These are phyloP conservation scores for Siderastrea radians DNA, from an alignment of 92 coral and sea anemone species.

Conservation along the genomic window DNA sequence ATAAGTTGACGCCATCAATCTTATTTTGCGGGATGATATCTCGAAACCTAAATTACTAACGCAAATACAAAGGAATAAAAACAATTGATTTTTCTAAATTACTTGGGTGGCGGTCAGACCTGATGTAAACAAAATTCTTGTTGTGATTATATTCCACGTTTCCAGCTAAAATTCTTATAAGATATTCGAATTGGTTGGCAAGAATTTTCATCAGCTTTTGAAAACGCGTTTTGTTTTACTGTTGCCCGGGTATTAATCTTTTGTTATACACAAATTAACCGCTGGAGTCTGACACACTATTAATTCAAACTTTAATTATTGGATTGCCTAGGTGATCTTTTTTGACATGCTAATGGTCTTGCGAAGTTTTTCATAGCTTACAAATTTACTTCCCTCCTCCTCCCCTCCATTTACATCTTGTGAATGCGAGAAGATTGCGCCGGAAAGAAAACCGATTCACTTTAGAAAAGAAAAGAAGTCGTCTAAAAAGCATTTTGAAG, in stretches of 20 bases:
- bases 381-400: not conserved
- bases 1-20: not conserved
- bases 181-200: not conserved
- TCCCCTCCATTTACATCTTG: constrained; percentile 3
- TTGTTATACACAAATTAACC: not conserved
- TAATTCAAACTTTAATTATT: not conserved
- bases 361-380: not conserved
- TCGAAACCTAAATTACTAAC: not conserved
- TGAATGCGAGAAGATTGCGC: not conserved
- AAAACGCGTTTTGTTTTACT: not conserved
- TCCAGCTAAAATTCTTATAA: not conserved
- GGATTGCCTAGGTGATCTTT: not conserved
- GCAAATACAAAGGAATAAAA: constrained; percentile 3
- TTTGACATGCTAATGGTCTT: constrained; percentile 26
- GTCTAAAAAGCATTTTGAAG: too few relatives aligned
- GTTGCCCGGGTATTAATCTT: not conserved
- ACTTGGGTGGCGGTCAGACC: not conserved
- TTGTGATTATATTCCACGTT: not conserved
- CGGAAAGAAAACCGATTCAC: not conserved
- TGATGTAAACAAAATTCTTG: not conserved
- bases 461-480: not conserved
- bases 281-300: not conserved
- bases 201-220: not conserved
- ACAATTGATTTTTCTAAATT: not conserved
- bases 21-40: not conserved